Evolutionary conservation across 1,140 invertebrate genomes (phyloP).

Genomic region (Pseudomyrmex flavicornis): DNA sequence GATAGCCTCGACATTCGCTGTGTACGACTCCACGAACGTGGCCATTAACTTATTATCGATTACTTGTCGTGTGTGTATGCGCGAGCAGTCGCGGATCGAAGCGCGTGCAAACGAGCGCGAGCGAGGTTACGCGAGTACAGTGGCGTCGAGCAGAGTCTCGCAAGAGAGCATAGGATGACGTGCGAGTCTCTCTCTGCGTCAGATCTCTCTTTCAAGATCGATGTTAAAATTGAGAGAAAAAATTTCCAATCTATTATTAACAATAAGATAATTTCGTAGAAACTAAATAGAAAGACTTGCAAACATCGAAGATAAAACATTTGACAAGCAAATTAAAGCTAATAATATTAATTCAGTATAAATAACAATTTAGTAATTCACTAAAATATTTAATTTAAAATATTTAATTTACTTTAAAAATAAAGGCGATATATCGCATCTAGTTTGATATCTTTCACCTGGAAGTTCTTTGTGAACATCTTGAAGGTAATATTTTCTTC

Average conservation of each 20-base stretch:
- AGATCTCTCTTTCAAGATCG: neutral
- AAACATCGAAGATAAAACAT: neutral
- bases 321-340: neutral
- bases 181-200: neutral
- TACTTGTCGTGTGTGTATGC: slow-evolving; percentile 58
- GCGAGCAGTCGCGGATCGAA: slow-evolving; percentile 51
- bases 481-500: neutral
- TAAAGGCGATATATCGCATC: neutral
- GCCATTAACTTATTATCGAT: slow-evolving; percentile 78
- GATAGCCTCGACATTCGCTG: slow-evolving; percentile 58
- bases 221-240: neutral
- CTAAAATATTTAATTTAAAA: too few relatives aligned
- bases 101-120: slow-evolving; percentile 38
- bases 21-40: slow-evolving; percentile 55
- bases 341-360: too few relatives aligned
- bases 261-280: too few relatives aligned
- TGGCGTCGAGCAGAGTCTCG: slow-evolving; percentile 19
- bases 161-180: neutral
- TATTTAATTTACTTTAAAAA: too few relatives aligned
- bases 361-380: too few relatives aligned
- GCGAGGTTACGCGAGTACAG: neutral
- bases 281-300: too few relatives aligned
- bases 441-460: neutral
- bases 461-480: neutral
- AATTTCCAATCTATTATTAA: neutral